Evolutionary conservation across 2,888 invertebrate species (phyloP).

Genomic region (Bedellia somnulentella): DNA sequence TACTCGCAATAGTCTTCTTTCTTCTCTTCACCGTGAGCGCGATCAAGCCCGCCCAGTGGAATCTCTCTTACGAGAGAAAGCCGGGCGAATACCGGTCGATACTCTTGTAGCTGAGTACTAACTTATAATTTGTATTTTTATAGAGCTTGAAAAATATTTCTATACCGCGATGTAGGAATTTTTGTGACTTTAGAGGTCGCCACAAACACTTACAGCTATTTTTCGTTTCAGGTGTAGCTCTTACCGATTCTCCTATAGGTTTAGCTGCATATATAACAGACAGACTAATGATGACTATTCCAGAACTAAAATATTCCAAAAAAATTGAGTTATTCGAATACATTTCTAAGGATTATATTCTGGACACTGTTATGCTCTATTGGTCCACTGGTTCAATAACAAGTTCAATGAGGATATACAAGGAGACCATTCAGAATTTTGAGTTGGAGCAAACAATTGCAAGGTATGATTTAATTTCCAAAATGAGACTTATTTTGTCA

Average conservation of each 20-base stretch:
- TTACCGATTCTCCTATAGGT: slow-evolving; percentile 80
- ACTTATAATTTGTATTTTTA: background rate
- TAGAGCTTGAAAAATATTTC: too few relatives aligned
- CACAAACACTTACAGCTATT: too few relatives aligned
- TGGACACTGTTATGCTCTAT: slow-evolving; percentile 60
- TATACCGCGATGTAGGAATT: too few relatives aligned
- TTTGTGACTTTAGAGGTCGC: too few relatives aligned
- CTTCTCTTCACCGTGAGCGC: too few relatives aligned
- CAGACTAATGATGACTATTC: slow-evolving; percentile 71
- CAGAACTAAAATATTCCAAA: slow-evolving; percentile 35
- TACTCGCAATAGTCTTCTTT: too few relatives aligned
- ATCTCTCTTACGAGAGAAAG: background rate
- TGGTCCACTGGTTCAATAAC: slow-evolving; percentile 53
- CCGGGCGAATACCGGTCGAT: too few relatives aligned
- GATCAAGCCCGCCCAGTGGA: too few relatives aligned
- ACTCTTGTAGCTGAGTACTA: background rate
- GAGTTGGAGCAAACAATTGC: slow-evolving; percentile 25
- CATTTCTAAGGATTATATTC: slow-evolving; percentile 29
- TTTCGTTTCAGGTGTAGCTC: slow-evolving; percentile 67
- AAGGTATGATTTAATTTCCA: slow-evolving; percentile 32
- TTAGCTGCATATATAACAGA: slow-evolving; percentile 87
- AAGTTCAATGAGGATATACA: slow-evolving; percentile 58
- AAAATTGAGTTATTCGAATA: slow-evolving; percentile 65
- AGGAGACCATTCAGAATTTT: slow-evolving; percentile 52
- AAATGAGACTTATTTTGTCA: too few relatives aligned